Conservation (phyloP, 2,888 invertebrate species). For the Diarsia rubi region DNA sequence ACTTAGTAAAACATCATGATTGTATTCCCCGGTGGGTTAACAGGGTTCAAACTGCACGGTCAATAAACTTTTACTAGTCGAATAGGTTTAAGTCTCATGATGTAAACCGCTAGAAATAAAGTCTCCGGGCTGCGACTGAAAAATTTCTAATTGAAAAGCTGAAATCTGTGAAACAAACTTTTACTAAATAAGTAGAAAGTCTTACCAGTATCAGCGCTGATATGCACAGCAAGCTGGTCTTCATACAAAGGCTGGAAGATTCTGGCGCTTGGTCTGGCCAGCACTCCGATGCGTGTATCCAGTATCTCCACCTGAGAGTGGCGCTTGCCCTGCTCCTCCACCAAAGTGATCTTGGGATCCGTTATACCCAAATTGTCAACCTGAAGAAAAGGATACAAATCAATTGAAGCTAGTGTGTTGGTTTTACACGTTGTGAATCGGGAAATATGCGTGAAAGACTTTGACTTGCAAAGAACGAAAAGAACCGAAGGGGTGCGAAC, state of each 20-base stretch:
- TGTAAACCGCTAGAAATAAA: not conserved
- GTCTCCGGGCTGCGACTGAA: not conserved
- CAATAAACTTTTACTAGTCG: not conserved
- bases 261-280: slow-evolving; percentile 94
- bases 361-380: slow-evolving; percentile 92
- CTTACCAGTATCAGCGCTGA: slow-evolving; percentile 88
- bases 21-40: too few relatives aligned
- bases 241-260: slow-evolving; percentile 96
- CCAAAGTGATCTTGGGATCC: slow-evolving; percentile 93
- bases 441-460: not conserved
- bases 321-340: slow-evolving; percentile 93
- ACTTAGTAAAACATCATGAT: not conserved
- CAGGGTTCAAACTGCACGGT: not conserved
- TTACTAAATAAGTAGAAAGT: not conserved
- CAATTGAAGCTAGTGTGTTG: slow-evolving; percentile 2
- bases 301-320: slow-evolving; percentile 94
- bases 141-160: not conserved
- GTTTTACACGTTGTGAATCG: not conserved
- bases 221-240: slow-evolving; percentile 95
- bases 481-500: not conserved
- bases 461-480: not conserved
- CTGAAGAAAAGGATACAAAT: slow-evolving; percentile 67
- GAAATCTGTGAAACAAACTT: not conserved
- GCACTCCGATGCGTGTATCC: slow-evolving; percentile 93
- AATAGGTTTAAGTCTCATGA: not conserved